These are phyloP conservation scores for Dendrocincla tyrannina DNA, from an alignment of 2,797 vertebrate species.

Conservation along the genomic window DNA sequence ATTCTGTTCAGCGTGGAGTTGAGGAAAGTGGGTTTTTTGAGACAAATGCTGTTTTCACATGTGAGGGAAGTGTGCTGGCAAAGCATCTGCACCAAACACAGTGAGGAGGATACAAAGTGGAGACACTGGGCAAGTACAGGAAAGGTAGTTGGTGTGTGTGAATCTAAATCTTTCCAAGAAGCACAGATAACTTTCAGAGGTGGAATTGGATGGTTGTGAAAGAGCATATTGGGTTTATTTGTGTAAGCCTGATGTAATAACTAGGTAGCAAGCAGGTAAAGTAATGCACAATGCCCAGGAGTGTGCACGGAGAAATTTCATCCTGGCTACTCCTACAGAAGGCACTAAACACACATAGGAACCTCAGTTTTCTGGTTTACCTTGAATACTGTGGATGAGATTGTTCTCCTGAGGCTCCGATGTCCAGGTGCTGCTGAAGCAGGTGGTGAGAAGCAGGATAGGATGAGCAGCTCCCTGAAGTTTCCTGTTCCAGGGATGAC, in stretches of 20 bases:
- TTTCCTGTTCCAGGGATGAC: not conserved
- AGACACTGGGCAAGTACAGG: not conserved
- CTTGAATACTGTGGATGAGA: not conserved
- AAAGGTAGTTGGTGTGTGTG: not conserved
- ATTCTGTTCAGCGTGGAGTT: not conserved
- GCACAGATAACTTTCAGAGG: not conserved
- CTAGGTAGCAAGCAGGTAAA: not conserved
- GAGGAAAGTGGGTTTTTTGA: not conserved
- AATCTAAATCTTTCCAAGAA: not conserved
- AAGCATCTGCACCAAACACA: not conserved
- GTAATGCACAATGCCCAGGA: not conserved
- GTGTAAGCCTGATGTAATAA: not conserved
- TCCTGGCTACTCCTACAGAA: not conserved
- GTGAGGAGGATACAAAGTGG: not conserved
- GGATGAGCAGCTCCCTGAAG: not conserved
- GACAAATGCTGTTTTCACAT: not conserved
- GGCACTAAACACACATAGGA: rapidly evolving
- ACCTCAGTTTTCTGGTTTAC: not conserved
- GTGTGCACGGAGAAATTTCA: not conserved
- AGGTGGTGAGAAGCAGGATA: not conserved
- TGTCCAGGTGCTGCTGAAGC: not conserved
- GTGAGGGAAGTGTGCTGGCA: not conserved
- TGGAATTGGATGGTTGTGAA: not conserved
- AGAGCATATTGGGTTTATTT: not conserved
- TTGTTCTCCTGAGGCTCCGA: not conserved